Percentiles rank a stretch among this genome's conserved stretches.
Conservation (phyloP, 2,113 vertebrate species). For the Hydrochoerus hydrochaeris region DNA sequence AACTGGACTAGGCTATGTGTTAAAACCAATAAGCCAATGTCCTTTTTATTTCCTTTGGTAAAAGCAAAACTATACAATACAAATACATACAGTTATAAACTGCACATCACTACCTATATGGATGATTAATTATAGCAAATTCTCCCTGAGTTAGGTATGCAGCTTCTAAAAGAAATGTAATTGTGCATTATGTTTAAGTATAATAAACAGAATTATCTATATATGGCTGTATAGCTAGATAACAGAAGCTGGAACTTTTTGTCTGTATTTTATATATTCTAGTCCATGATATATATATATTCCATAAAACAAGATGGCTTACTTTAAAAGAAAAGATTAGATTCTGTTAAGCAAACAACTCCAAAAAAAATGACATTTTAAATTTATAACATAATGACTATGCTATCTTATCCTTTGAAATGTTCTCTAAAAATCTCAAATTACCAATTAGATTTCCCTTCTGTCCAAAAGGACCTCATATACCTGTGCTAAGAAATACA, state of each 20-base stretch:
- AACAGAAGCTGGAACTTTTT: conserved; percentile 21
- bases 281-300: background rate
- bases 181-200: background rate
- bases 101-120: background rate
- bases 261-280: conserved; percentile 35
- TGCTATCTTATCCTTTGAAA: conserved; percentile 40
- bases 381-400: conserved; percentile 26
- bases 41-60: background rate
- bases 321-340: conserved; percentile 65
- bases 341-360: conserved; percentile 34
- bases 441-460: conserved; percentile 48
- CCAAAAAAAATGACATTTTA: conserved; percentile 52
- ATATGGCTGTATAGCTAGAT: background rate
- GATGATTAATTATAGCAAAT: background rate
- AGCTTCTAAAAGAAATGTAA: conserved; percentile 37
- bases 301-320: conserved; percentile 25
- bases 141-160: background rate
- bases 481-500: conserved; percentile 70
- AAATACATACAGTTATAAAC: conserved; percentile 34
- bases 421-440: conserved; percentile 42
- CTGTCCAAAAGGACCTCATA: conserved; percentile 43
- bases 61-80: conserved; percentile 19
- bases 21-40: conserved; percentile 43
- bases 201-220: conserved; percentile 48
- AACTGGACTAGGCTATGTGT: background rate